Base-by-base conservation (phyloP, 2,888 invertebrate species). In the Nymphalis urticae region DNA sequence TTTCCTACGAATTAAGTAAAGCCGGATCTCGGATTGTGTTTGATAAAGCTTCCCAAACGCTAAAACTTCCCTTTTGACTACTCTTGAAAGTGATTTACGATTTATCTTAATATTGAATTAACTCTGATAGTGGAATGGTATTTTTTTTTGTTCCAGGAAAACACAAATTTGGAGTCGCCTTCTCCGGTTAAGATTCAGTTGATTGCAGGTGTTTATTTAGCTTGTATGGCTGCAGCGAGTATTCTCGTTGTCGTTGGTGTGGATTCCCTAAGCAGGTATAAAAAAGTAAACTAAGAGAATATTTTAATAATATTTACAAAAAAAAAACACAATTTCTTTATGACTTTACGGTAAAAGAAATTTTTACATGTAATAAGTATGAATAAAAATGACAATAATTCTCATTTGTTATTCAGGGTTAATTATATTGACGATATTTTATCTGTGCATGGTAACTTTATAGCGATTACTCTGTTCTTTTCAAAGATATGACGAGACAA, bases 191-290 rank as follows among this genome's bases (percentile, higher is more conserved):
- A 97, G 90, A 96, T 97, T 68, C 95, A 96, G 80, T 90, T 96
- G 67, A 95, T 98, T 71, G 95, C 96, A 10, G 96, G 96, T 17
- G 96, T 97, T 72, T 98, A 97, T 86, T 89, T 98, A 8, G 94
- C 94, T 0, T 97, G 97, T 80, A 97, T 97, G 94, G 88, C 95
- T 0, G 83, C 93, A 0, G 98, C 98, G 0, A 95, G 95, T 19
- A 75, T 96, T 9, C 93, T 97, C 64, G 95, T 98, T 5, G 94
- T 95, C 0, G 85, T 97, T 48, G 96, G 97, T 24, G 96, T 98
- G 0, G 98, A 98, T 86, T 96, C 97, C 0, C 88, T 97, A 5
- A 94, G 94, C 63, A 95, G 96, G 96, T 97, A 86, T 77, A 79
- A 21, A 19, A 24, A 9, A 50, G 7, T n/a, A 13, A 42, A 42